Base-by-base conservation (phyloP, 1,140 invertebrate genomes). In the Tetranychus cinnabarinus region DNA sequence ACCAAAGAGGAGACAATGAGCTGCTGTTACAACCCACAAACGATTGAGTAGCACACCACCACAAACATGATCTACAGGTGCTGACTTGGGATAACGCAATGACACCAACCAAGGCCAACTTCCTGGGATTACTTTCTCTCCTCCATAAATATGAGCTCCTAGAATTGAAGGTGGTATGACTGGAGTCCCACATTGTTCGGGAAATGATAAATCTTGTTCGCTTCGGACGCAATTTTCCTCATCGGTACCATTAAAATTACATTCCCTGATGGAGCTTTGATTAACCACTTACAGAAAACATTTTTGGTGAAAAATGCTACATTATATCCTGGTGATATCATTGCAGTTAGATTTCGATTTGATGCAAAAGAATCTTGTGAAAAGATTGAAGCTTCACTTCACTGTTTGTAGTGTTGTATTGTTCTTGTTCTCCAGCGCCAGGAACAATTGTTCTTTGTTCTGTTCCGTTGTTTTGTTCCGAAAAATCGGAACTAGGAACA, bases 11-110 rank as follows among this genome's bases (percentile, higher is more conserved):
- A 64, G 7, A 61, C 74, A 76, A 64, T 76, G 74, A 8, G 71
- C 74, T 6, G 74, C 75, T 1, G 74, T 73, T 7, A 76, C 60
- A 1, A 76, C 65, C 72, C 73, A 75, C 56, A 69, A 67, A 2
- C 66, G 66, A 54, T 71, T 66, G 42, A 76, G 71, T 0, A 76
- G 61, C 2, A 69, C 68, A 13, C 70, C 74, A 3, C 73, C 74
- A 62, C 74, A 76, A 31, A 71, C 61, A 65, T 76, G 74, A 31
- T 62, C 59, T 36, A 55, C 50, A 1, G 65, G 65, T 45, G 62
- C 61, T 13, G 54, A 31, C 2, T n/a, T 34, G 4, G 45, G 23
- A 3, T 61, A 12, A 12, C 64, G 47, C 3, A 68, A 34, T 1
- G 67, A 62, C 39, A 72, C 73, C 68, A 72, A 69, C 72, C 72